phyloP scores from a whole-genome alignment of 2,888 invertebrate genomes.

The Macaria liturata region DNA sequence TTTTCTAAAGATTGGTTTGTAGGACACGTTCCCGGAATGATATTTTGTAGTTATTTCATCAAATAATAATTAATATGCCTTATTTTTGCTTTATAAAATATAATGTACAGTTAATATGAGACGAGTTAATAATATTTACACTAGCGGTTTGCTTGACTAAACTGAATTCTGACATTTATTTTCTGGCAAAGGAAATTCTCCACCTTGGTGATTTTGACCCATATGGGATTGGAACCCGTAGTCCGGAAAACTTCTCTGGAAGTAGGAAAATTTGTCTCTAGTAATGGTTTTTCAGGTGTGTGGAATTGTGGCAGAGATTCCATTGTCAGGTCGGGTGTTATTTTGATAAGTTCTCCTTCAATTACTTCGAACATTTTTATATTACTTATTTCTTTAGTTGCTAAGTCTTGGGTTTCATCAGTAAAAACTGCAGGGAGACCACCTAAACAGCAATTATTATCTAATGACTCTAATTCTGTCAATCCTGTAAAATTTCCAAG shows the following conservation, averaged over 20 bases:
- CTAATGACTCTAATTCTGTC: neutral
- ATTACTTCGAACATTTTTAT: conserved; percentile 1
- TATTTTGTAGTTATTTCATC: too few relatives aligned
- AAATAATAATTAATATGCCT: too few relatives aligned
- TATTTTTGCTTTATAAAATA: too few relatives aligned
- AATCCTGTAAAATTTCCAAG: conserved; percentile 2
- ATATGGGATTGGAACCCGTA: neutral
- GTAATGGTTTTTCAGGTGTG: neutral
- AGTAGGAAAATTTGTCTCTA: too few relatives aligned
- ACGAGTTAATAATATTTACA: too few relatives aligned
- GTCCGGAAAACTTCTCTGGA: neutral
- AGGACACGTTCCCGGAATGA: too few relatives aligned
- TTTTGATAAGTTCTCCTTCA: conserved; percentile 1
- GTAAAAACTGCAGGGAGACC: neutral
- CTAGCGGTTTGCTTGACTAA: too few relatives aligned
- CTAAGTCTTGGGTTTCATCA: neutral
- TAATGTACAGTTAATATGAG: too few relatives aligned
- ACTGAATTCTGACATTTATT: too few relatives aligned
- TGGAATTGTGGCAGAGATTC: neutral
- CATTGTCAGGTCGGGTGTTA: neutral
- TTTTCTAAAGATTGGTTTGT: too few relatives aligned
- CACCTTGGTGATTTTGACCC: too few relatives aligned
- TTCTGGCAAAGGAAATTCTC: too few relatives aligned
- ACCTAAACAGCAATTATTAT: neutral
- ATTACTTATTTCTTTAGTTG: neutral